Conservation (phyloP, 1,140 invertebrate genomes). For the Goniozus legneri region DNA sequence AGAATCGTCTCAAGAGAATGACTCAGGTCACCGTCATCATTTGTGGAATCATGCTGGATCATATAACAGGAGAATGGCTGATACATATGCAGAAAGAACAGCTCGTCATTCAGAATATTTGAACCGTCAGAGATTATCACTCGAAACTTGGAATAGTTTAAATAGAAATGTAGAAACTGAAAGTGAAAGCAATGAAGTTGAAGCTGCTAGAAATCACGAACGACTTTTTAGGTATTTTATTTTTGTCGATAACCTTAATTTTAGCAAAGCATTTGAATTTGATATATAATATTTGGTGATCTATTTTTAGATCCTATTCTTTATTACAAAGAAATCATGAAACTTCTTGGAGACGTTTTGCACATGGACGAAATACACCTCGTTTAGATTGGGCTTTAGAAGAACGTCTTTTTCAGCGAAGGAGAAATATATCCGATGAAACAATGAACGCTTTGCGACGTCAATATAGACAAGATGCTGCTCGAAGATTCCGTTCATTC, state of each 20-base stretch:
- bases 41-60: constrained; percentile 24
- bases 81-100: constrained; percentile 9
- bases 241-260: too few relatives aligned
- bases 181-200: too few relatives aligned
- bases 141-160: neutral
- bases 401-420: constrained; percentile 9
- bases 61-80: constrained; percentile 14
- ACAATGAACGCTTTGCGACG: constrained; percentile 7
- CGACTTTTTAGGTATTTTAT: too few relatives aligned
- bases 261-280: too few relatives aligned
- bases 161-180: constrained; percentile 5
- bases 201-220: too few relatives aligned
- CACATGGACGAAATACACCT: too few relatives aligned
- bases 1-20: constrained; percentile 14
- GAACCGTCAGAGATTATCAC: neutral
- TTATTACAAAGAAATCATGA: too few relatives aligned
- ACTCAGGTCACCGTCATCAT: constrained; percentile 16
- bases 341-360: too few relatives aligned
- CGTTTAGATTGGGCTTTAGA: too few relatives aligned
- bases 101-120: constrained; percentile 10
- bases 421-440: constrained; percentile 16
- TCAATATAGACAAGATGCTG: constrained; percentile 12
- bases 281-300: too few relatives aligned
- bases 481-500: too few relatives aligned
- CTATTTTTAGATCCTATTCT: too few relatives aligned